Base-by-base conservation (phyloP, 2,797 vertebrate genomes). In the Antrozous pallidus region DNA sequence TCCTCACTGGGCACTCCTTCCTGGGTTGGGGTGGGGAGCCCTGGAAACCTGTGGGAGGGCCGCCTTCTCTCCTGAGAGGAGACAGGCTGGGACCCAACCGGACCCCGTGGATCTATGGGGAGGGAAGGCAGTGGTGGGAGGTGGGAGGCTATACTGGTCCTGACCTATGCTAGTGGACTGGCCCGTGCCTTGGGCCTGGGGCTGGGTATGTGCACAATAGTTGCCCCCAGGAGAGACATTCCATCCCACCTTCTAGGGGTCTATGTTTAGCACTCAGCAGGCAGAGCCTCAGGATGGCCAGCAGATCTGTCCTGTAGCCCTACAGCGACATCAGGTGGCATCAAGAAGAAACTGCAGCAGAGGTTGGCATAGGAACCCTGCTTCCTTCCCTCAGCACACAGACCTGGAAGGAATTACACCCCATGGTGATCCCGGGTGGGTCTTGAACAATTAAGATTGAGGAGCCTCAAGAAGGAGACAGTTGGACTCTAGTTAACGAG, bases 311-410 rank as follows among this genome's bases (percentile, higher is more conserved):
- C 51, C 51, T 58, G 47, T 17, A 11, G 42, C 56, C 36, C 81
- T n/a, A 90, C 90, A 96, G 90, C 18, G 94, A 54, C 96, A 93
- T 87, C 31, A 3, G 36, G 96, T 94, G 97, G 81, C 31, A 0
- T 0, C 0, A 3, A 36, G 26, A 12, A 38, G 83, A 71, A 94
- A 74, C 47, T 70, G 77, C 89, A 89, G 17, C n/a, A 83, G 51
- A 42, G 22, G 22, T 4, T n/a, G 24, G 22, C 17, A 0, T 6
- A 69, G 45, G 28, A n/a, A 16, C 28, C 38, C 22, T 14, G 28
- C 42, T 75, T 87, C 31, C 61, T 38, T 24, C 31, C 22, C 18
- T 4, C 31, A 24, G 18, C 5, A 1, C 0, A 16, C 47, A 51
- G 40, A 33, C 22, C 3, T 49, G 7, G 28, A 45, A 28, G 7